Evolutionary conservation across 1,140 invertebrate species (phyloP), one percentile per base, ranked within the genome.

Genomic region (Apocrypta bakeri): DNA sequence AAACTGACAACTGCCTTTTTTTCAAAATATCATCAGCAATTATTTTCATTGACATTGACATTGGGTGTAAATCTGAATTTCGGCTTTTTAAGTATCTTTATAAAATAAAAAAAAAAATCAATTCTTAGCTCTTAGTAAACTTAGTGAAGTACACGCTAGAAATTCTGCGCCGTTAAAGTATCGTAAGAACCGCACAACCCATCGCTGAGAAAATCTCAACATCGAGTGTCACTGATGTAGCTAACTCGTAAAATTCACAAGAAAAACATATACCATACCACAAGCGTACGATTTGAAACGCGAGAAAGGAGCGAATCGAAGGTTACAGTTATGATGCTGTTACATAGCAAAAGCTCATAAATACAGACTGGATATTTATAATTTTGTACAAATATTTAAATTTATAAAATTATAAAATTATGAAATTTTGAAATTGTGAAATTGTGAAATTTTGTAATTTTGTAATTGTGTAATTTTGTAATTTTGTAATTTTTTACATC

Each of bases 281-380:
- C 25, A 33, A 24, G 40, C 40, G 25, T 69, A 69, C 48, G 25
- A 79, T 79, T 79, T 79, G 40, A 79, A 48, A 24, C 17, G 9
- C 4, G 25, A 66, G 25, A 33, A 33, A 69, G 31, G 14, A 69
- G 21, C 29, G 17, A 33, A n/a, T 2, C n/a, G 68, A 78, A 78
- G 27, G 9, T 9, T 29, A 77, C n/a, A n/a, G n/a, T n/a, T n/a
- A 77, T n/a, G 37, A 56, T 25, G 17, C 24, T 37, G 40, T 78
- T 48, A 69, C 7, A 12, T 68, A 9, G 40, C 25, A 27, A 78
- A 17, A 12, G 25, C 64, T 33, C 33, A 48, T 69, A 78, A 78
- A 0, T 56, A 56, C 48, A 56, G 48, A 17, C 12, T 21, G 11
- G 11, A 48, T 48, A 42, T 11, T 42, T 1, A 48, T 14, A 48